phyloP scores from a whole-genome alignment of 2,797 vertebrate species.

The Lithobates pipiens region DNA sequence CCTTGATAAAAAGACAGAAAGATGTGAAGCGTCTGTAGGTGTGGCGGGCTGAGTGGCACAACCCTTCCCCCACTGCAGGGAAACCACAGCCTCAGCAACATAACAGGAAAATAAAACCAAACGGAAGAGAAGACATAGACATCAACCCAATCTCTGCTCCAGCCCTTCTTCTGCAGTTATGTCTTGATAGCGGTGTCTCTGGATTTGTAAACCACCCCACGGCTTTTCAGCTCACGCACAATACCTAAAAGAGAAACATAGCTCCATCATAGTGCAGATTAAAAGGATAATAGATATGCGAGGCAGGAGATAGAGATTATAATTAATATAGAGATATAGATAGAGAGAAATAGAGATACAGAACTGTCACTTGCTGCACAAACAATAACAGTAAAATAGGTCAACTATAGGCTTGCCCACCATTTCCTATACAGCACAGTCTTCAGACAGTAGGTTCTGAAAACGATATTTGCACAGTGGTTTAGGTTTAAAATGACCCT shows the following conservation, averaged over 20 bases:
- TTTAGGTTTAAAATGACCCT: too few species aligned
- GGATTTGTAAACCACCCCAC: slow-evolving; percentile 96
- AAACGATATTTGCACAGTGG: too few species aligned
- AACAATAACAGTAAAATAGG: too few species aligned
- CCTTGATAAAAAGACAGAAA: background rate
- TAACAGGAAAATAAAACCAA: slow-evolving; percentile 61
- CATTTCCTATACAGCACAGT: too few species aligned
- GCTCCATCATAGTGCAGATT: background rate
- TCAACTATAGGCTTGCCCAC: too few species aligned
- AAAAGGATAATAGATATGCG: background rate
- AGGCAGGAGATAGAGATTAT: too few species aligned
- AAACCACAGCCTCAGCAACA: slow-evolving; percentile 60
- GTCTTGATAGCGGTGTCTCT: slow-evolving; percentile 97
- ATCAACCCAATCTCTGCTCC: slow-evolving; percentile 47
- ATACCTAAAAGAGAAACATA: slow-evolving; percentile 79
- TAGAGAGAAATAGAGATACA: too few species aligned
- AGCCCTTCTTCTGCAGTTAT: slow-evolving; percentile 62
- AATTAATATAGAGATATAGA: too few species aligned
- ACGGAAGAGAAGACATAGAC: slow-evolving; percentile 48
- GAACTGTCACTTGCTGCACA: background rate
- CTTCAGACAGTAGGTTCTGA: too few species aligned
- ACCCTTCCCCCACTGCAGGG: slow-evolving; percentile 40
- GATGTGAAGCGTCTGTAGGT: slow-evolving; percentile 2
- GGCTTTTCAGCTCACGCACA: slow-evolving; percentile 95
- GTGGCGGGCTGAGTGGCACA: background rate